phyloP scores from a whole-genome alignment of 1,140 invertebrate species.

The Caenorhabditis remanei region DNA sequence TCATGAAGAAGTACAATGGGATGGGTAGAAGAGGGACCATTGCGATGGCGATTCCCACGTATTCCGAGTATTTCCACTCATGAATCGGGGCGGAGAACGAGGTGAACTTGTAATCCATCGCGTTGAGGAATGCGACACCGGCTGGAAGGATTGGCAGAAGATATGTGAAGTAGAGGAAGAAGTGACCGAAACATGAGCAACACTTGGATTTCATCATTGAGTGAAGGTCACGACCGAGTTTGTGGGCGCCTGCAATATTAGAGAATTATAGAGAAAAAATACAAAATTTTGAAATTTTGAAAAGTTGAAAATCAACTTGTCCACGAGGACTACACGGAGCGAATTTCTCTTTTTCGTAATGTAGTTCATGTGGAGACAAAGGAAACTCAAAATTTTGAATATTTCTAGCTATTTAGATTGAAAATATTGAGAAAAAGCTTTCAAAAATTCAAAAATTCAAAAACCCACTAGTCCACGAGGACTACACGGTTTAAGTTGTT shows the following conservation, averaged over 20 bases:
- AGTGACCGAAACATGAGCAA: slow-evolving; percentile 76
- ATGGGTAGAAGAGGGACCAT: slow-evolving; percentile 75
- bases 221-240: slow-evolving; percentile 73
- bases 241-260: slow-evolving; percentile 71
- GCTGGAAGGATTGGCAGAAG: slow-evolving; percentile 66
- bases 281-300: too few species aligned
- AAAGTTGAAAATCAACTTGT: too few species aligned
- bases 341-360: too few species aligned
- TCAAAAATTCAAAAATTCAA: too few species aligned
- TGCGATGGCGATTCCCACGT: slow-evolving; percentile 72
- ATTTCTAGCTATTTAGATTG: too few species aligned
- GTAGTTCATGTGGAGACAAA: too few species aligned
- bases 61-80: slow-evolving; percentile 72
- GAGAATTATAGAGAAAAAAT: background rate
- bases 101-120: slow-evolving; percentile 71
- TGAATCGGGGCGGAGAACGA: slow-evolving; percentile 71
- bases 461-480: too few species aligned
- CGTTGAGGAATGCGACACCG: slow-evolving; percentile 73
- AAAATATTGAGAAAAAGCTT: too few species aligned
- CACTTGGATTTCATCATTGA: slow-evolving; percentile 70
- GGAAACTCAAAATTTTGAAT: too few species aligned
- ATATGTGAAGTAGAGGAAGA: slow-evolving; percentile 74
- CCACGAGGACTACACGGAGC: too few species aligned
- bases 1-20: slow-evolving; percentile 70
- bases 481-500: too few species aligned